These are phyloP conservation scores for Megalopta genalis DNA, from an alignment of 1,140 invertebrate genomes.

Conservation along the genomic window DNA sequence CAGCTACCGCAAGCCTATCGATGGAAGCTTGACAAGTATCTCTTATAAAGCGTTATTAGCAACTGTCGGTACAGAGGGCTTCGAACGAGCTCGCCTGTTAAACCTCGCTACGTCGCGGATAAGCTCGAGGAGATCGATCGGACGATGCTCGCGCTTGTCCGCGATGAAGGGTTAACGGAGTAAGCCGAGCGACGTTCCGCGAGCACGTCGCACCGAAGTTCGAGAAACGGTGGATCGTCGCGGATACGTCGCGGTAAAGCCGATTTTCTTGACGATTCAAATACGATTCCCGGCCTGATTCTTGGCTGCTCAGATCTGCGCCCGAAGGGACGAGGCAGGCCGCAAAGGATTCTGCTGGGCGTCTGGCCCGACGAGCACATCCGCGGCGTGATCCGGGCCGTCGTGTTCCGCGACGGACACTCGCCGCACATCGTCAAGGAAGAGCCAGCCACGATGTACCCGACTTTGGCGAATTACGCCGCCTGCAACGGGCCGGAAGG, in stretches of 20 bases:
- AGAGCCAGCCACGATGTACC: constrained; percentile 82
- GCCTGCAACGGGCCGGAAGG: constrained; percentile 83
- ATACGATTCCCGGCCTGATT: neutral
- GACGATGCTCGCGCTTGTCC: too few relatives aligned
- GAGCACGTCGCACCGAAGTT: neutral
- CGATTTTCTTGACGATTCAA: neutral
- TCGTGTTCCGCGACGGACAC: constrained; percentile 91
- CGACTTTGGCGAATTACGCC: constrained; percentile 80
- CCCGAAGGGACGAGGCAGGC: constrained; percentile 92
- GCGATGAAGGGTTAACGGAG: too few relatives aligned
- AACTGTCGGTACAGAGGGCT: too few relatives aligned
- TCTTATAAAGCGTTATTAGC: too few relatives aligned
- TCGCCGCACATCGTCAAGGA: constrained; percentile 87
- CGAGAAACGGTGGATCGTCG: constrained; percentile 17
- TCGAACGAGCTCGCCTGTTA: too few relatives aligned
- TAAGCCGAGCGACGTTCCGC: too few relatives aligned
- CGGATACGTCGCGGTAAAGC: neutral
- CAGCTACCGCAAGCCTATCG: too few relatives aligned
- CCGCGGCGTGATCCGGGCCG: constrained; percentile 92
- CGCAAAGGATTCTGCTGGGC: constrained; percentile 92
- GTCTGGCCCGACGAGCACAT: constrained; percentile 96
- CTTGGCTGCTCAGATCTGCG: constrained; percentile 85
- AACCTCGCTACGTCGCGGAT: too few relatives aligned
- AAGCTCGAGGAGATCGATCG: too few relatives aligned
- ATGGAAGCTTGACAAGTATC: too few relatives aligned